Evolutionary conservation across 1,140 invertebrate genomes (phyloP).

Genomic region (Pogonognathellus flavescens): DNA sequence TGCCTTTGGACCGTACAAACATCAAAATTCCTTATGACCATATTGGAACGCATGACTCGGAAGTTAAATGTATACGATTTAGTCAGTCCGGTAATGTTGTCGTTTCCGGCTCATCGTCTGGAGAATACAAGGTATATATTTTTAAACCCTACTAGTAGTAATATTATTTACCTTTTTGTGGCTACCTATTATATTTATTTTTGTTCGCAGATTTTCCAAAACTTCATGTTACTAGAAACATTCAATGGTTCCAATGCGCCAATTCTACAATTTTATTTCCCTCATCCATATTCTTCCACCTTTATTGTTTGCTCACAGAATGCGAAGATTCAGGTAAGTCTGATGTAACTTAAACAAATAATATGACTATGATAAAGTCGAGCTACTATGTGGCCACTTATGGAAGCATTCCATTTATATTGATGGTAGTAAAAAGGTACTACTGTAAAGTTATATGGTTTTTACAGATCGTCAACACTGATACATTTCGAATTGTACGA

Average conservation of each 20-base stretch:
- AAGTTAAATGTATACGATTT: conserved; percentile 41
- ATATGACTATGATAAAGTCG: too few relatives aligned
- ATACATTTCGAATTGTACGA: background rate
- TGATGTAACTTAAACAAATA: too few relatives aligned
- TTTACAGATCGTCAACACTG: background rate
- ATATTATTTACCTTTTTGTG: background rate
- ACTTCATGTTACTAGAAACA: background rate
- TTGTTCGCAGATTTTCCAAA: background rate
- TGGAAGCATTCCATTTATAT: background rate
- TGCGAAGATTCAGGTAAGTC: background rate
- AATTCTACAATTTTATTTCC: conserved; percentile 19
- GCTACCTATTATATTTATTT: background rate
- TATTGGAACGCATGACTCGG: conserved; percentile 29
- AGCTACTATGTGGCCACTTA: background rate
- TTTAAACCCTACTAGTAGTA: background rate
- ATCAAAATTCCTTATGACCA: background rate
- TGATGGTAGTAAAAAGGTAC: background rate
- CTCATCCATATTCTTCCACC: background rate
- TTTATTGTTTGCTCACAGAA: conserved; percentile 7
- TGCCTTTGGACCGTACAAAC: background rate
- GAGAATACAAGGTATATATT: background rate
- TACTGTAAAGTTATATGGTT: background rate
- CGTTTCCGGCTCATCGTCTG: background rate
- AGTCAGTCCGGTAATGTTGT: conserved; percentile 32
- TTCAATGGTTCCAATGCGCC: background rate